Evolutionary conservation across 2,888 invertebrate species (phyloP), one percentile per base, ranked within the genome.

Genomic region (Eubasilissa splendida): DNA sequence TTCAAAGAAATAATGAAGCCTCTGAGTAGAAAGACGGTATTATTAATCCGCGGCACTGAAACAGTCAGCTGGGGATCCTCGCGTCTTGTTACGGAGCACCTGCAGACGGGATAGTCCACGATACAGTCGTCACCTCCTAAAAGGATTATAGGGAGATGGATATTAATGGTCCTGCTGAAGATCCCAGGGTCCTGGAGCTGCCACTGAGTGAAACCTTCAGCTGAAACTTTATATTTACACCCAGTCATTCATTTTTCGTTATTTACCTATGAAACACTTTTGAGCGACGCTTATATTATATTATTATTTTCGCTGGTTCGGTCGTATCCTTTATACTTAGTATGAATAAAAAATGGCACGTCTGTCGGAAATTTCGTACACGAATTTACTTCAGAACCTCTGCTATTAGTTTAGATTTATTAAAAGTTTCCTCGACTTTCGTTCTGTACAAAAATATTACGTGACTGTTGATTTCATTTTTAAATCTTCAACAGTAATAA

Each of bases 111-210:
- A 53, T 12, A 31, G 14, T 73, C 58, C 71, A 31, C 53, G 11
- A 73, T 73, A 73, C 71, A 73, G 71, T 73, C 71, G 56, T 73
- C 71, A 73, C 58, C 58, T 52, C 50, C 68, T 73, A 33, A 73
- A 73, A 42, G 58, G 71, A 58, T 73, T 73, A 73, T 33, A 58
- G 31, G 42, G 56, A 73, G 71, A 73, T 73, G 56, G 58, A 56
- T 73, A 73, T 58, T 56, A 56, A 73, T 56, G 31, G 65, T 22
- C 12, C 31, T 65, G 42, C 31, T 73, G 54, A 33, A 33, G 42
- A 73, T 56, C 50, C 50, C 50, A 68, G 50, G 68, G n/a, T 42
- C 9, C 14, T 10, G 50, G 10, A 66, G 66, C 12, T 50, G n/a
- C n/a, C 58, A 58, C 58, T n/a, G n/a, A 58, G 58, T 58, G 58